phyloP scores from a whole-genome alignment of 2,113 vertebrate genomes.

The Condylura cristata region DNA sequence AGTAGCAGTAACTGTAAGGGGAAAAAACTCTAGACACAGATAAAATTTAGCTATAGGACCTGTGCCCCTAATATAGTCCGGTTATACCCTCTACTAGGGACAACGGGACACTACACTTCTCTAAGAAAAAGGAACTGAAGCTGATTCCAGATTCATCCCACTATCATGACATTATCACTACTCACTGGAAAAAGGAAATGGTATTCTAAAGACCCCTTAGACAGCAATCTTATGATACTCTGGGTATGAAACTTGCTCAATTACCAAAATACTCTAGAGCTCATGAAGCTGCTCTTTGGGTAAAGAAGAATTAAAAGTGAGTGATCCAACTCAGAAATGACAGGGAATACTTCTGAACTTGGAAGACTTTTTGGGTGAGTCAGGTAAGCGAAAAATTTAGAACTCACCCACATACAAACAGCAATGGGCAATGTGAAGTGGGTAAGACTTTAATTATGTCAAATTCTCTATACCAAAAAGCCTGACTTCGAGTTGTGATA shows the following conservation, averaged over 20 bases:
- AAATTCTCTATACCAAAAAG: background rate
- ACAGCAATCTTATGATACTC: background rate
- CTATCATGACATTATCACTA: background rate
- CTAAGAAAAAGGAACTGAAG: background rate
- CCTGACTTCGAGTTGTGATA: background rate
- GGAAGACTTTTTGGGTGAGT: background rate
- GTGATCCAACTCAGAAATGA: background rate
- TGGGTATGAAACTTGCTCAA: background rate
- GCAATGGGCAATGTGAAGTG: background rate
- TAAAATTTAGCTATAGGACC: background rate
- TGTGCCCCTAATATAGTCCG: background rate
- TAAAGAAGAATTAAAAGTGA: background rate
- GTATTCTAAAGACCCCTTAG: background rate
- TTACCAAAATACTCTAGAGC: background rate
- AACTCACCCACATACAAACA: background rate
- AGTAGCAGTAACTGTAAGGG: background rate
- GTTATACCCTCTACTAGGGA: background rate
- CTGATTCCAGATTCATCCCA: background rate
- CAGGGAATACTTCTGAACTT: background rate
- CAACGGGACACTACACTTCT: background rate
- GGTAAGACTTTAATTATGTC: background rate
- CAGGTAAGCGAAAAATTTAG: background rate
- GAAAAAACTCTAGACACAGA: background rate
- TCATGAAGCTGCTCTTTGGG: background rate
- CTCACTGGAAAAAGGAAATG: background rate